These are phyloP conservation scores for Grallaria varia DNA, from an alignment of 2,113 vertebrate genomes.

Conservation along the genomic window DNA sequence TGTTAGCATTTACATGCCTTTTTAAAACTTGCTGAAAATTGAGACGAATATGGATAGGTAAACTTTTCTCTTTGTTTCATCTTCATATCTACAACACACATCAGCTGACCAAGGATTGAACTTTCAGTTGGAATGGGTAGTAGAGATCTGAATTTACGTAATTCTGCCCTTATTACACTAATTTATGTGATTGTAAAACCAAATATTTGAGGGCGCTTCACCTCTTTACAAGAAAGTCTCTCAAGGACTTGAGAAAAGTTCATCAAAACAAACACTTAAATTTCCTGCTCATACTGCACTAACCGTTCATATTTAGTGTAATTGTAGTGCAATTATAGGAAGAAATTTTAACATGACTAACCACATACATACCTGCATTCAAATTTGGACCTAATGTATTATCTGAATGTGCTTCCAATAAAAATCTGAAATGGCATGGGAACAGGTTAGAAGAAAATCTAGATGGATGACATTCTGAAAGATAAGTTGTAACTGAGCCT, in stretches of 20 bases:
- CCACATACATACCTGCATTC: neutral
- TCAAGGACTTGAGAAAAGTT: neutral
- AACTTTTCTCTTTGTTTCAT: neutral
- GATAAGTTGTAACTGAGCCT: neutral
- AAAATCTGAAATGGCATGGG: neutral
- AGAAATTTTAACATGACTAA: neutral
- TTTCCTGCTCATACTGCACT: neutral
- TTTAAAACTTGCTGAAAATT: neutral
- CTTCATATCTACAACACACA: neutral
- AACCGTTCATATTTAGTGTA: neutral
- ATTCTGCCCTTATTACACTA: neutral
- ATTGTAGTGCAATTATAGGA: neutral
- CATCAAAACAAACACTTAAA: neutral
- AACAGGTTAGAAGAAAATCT: neutral
- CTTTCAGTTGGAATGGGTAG: accelerated
- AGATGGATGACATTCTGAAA: neutral
- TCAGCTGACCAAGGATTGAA: neutral
- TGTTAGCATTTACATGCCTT: neutral
- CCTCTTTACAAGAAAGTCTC: neutral
- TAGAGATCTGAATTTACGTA: neutral
- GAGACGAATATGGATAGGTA: neutral
- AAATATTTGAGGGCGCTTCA: neutral
- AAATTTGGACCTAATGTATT: neutral
- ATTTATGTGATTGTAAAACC: neutral
- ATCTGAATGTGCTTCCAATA: neutral